These are phyloP conservation scores for Halichoerus grypus DNA, from an alignment of 2,113 vertebrate species.

Conservation along the genomic window DNA sequence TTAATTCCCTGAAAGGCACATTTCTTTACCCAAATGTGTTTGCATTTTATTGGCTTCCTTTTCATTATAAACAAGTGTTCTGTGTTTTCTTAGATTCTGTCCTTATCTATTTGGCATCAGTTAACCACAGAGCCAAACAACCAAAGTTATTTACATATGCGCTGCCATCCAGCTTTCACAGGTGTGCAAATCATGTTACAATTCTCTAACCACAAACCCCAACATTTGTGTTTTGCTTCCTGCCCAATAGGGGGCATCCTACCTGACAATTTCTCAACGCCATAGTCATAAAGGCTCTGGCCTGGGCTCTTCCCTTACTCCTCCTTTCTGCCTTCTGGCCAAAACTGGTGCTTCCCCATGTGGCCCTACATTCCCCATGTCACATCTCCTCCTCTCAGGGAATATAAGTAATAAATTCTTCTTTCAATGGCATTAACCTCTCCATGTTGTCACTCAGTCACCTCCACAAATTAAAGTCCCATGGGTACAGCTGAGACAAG, in stretches of 20 bases:
- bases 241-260: not conserved
- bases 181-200: not conserved
- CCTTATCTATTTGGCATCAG: not conserved
- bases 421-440: not conserved
- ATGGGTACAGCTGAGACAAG: not conserved
- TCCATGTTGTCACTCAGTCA: not conserved
- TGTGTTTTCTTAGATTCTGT: not conserved
- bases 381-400: not conserved
- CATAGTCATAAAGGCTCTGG: not conserved
- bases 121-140: not conserved
- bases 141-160: not conserved
- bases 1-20: not conserved
- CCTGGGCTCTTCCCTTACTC: not conserved
- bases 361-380: not conserved
- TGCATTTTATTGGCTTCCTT: not conserved
- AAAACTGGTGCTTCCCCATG: not conserved
- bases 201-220: not conserved
- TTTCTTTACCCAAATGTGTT: not conserved
- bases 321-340: not conserved
- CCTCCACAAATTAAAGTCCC: not conserved
- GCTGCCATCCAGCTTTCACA: not conserved
- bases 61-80: not conserved
- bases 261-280: not conserved
- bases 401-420: not conserved
- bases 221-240: not conserved